Evolutionary conservation across 2,113 vertebrate genomes (phyloP).

Genomic region (Corythaixoides concolor): DNA sequence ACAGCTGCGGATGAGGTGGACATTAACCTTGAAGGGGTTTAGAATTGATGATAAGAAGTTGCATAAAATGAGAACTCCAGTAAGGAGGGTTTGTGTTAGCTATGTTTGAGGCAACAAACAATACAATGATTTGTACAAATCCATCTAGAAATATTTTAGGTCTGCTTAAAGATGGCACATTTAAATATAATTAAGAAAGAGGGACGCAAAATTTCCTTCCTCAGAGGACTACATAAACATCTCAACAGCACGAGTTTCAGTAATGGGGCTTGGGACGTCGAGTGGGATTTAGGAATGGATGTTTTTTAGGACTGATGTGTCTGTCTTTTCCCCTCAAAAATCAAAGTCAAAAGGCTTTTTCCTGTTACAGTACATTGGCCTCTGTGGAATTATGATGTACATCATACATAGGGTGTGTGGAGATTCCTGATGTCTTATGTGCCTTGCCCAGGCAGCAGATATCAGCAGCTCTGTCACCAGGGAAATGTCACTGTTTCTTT

Average conservation of each 20-base stretch:
- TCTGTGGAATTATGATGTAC: accelerated
- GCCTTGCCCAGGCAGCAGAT: not conserved
- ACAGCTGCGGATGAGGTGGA: not conserved
- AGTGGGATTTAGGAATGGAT: not conserved
- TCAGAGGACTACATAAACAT: not conserved
- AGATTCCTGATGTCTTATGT: not conserved
- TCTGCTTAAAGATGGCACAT: not conserved
- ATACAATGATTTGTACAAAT: not conserved
- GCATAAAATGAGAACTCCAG: not conserved
- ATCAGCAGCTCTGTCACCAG: not conserved
- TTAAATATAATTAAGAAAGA: not conserved
- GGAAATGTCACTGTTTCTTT: not conserved
- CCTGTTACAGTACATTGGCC: not conserved
- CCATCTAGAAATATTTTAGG: not conserved
- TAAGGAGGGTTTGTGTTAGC: not conserved
- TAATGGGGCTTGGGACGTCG: not conserved
- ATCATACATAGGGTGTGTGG: not conserved
- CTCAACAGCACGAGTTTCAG: accelerated
- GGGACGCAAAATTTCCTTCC: not conserved
- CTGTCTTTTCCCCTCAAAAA: not conserved
- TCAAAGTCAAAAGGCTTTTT: not conserved
- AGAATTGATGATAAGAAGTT: not conserved
- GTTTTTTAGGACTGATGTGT: not conserved
- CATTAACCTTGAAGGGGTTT: not conserved
- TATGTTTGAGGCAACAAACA: not conserved